A percentile compares a stretch with the other conserved stretches of the same genome.
These are phyloP conservation scores for Centropus bengalensis DNA, from an alignment of 2,113 vertebrate genomes.

Conservation along the genomic window DNA sequence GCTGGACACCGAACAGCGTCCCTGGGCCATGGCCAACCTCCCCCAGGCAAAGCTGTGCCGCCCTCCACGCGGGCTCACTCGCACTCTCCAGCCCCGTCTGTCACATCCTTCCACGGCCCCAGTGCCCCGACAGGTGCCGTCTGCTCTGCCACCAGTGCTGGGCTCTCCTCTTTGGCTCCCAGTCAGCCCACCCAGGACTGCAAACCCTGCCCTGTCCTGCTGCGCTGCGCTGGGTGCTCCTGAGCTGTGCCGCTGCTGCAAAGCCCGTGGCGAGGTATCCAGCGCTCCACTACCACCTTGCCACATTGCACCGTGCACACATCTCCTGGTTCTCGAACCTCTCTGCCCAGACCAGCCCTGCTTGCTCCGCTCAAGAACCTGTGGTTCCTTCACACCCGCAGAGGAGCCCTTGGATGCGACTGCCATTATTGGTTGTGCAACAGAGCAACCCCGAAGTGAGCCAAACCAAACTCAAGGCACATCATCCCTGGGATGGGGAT, in stretches of 20 bases:
- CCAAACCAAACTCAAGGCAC: background rate
- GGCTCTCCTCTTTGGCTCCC: background rate
- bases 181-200: too few relatives aligned
- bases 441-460: rapidly evolving
- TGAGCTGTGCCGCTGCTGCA: background rate
- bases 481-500: rapidly evolving
- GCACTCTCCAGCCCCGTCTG: background rate
- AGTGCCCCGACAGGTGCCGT: background rate
- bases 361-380: too few relatives aligned
- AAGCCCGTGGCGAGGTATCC: rapidly evolving
- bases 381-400: background rate
- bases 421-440: rapidly evolving
- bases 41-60: background rate
- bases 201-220: background rate
- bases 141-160: background rate
- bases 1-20: background rate
- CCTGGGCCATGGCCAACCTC: background rate
- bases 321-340: background rate
- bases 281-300: background rate
- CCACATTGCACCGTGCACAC: rapidly evolving
- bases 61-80: background rate
- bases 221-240: background rate
- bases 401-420: too few relatives aligned
- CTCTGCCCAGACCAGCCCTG: background rate
- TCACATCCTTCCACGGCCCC: background rate